Conservation (phyloP, 2,113 vertebrate species). For the Chionis minor region DNA sequence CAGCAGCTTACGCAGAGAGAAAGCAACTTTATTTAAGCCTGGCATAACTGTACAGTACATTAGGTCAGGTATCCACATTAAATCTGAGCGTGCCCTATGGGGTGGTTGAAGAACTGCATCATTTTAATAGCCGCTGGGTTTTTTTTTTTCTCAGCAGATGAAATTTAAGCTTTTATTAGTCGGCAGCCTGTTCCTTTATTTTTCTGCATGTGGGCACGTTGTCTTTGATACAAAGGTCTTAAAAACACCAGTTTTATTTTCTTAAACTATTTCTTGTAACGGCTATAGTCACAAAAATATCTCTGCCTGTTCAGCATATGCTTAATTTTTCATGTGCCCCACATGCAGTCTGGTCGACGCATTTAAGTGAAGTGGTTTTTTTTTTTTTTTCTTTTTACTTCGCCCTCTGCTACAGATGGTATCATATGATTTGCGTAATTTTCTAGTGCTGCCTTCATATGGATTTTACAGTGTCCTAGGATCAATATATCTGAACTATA, state of each 20-base stretch:
- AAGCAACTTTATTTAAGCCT: constrained; percentile 52
- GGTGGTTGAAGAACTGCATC: constrained; percentile 28
- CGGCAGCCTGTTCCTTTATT: constrained; percentile 51
- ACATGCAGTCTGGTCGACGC: neutral
- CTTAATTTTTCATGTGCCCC: constrained; percentile 7
- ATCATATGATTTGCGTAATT: neutral
- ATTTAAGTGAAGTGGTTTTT: neutral
- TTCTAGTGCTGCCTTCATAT: neutral
- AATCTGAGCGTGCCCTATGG: constrained; percentile 39
- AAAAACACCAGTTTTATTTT: constrained; percentile 58
- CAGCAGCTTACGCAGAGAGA: neutral
- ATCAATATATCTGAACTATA: neutral
- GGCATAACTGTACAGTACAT: constrained; percentile 22
- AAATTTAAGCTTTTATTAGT: constrained; percentile 57
- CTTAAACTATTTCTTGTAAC: constrained; percentile 55
- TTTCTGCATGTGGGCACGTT: constrained; percentile 39
- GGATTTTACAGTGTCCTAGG: neutral
- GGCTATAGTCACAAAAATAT: constrained; percentile 45
- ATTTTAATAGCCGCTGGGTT: constrained; percentile 55
- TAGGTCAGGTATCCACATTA: neutral
- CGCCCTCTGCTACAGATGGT: constrained; percentile 1
- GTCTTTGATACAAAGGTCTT: constrained; percentile 55
- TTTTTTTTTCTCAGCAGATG: neutral
- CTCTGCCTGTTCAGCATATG: constrained; percentile 21
- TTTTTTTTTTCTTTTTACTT: neutral